Base-by-base conservation (phyloP, 2,797 vertebrate species). In the Acanthornis magna region DNA sequence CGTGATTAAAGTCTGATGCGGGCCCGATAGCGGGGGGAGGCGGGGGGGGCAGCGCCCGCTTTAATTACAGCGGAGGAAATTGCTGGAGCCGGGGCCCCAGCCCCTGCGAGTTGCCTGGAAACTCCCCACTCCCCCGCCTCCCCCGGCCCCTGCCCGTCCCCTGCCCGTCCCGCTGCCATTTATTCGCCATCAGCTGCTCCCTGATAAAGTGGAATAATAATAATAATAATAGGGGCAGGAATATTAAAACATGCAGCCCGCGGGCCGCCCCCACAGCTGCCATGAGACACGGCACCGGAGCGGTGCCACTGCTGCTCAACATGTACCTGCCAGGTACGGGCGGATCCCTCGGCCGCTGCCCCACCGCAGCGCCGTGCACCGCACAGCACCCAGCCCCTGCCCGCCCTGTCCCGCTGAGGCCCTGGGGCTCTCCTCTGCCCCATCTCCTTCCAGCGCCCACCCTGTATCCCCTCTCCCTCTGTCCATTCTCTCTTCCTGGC, bases 31-130 rank as follows among this genome's bases (percentile, higher is more conserved):
- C 98, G 94, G 97, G 97, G 97, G 98, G 98, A 98, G 97, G 98
- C 34, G 48, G 98, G 55, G 98, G 79, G 92, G 19, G 87, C 85
- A 88, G 91, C 75, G 98, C 98, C 98, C 98, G 98, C 98, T 99
- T 99, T 99, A 99, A 99, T 99, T 99, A 99, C 99, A 99, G 98
- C 98, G 98, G 98, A 98, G 99, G 99, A 99, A 99, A 99, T 99
- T 99, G 98, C 98, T 98, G 98, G 98, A 88, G 92, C 95, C 90
- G 76, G 91, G 93, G 88, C 88, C 91, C 76, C 84, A 85, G 91
- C 93, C 92, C 88, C 86, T 82, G 86, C 93, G 83, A 85, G 98
- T 99, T 99, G 98, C 98, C 97, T 98, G 98, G 98, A 98, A 98
- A 98, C 98, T 98, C 95, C 91, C 96, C 93, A 86, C 72, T 63